Conservation (phyloP, 2,113 vertebrate species). For the Naja naja region DNA sequence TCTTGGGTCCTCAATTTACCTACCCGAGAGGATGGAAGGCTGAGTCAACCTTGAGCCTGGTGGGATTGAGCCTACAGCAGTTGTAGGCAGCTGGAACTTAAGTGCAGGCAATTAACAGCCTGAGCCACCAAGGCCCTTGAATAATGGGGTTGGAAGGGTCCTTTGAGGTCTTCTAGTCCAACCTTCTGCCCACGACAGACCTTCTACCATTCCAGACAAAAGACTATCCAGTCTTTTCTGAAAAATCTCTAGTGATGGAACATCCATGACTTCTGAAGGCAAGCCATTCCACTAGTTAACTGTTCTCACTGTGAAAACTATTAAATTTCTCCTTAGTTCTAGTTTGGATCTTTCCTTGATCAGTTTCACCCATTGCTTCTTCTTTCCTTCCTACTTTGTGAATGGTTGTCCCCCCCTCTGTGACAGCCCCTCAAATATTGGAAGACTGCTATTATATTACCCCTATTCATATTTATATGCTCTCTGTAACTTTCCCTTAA, state of each 20-base stretch:
- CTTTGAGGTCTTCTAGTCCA: neutral
- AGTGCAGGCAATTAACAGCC: too few species aligned
- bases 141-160: neutral
- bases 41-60: too few species aligned
- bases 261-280: neutral
- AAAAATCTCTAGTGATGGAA: neutral
- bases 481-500: neutral
- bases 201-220: neutral
- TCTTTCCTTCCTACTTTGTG: too few species aligned
- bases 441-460: neutral
- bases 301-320: neutral
- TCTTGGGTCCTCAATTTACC: too few species aligned
- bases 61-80: too few species aligned
- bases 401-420: too few species aligned
- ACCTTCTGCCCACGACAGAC: neutral
- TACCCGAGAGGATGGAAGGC: too few species aligned
- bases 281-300: neutral
- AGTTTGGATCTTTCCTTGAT: neutral
- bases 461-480: neutral
- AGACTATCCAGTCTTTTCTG: neutral
- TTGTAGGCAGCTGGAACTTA: too few species aligned
- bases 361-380: neutral
- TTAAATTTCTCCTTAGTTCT: neutral
- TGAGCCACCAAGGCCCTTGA: too few species aligned
- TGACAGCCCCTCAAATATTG: neutral